These are phyloP conservation scores for Hirtodrosophila duncani DNA, from an alignment of 2,888 invertebrate species.

Conservation along the genomic window DNA sequence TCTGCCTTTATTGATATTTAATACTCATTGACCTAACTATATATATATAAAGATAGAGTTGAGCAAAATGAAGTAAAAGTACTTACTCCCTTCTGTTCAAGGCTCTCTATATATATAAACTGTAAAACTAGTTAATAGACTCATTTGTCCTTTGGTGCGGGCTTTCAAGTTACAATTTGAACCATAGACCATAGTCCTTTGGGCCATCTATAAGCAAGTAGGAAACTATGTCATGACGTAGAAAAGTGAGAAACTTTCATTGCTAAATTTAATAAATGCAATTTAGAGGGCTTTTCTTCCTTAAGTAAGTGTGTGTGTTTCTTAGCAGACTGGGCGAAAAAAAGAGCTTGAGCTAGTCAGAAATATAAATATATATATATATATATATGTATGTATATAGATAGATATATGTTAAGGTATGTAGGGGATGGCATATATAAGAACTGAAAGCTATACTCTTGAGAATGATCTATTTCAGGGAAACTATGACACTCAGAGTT, in stretches of 20 bases:
- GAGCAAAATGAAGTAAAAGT: no score
- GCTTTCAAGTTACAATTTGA: slow-evolving; percentile 9
- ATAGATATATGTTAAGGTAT: neutral
- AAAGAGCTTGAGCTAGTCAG: no score
- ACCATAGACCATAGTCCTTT: slow-evolving; percentile 9
- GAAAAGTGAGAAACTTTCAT: slow-evolving; percentile 31
- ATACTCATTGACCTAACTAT: no score
- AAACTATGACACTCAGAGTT: no score
- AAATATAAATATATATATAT: neutral
- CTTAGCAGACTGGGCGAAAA: no score
- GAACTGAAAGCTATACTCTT: no score
- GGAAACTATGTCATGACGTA: slow-evolving; percentile 36
- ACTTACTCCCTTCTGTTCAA: neutral
- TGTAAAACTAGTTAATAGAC: slow-evolving; percentile 45
- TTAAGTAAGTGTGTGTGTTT: neutral
- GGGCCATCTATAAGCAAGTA: slow-evolving; percentile 7
- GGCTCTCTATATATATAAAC: no score
- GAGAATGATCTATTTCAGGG: no score
- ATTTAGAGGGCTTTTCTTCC: slow-evolving; percentile 15
- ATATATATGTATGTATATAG: neutral
- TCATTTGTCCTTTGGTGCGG: slow-evolving; percentile 61
- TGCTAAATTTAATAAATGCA: slow-evolving; percentile 22
- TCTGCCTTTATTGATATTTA: no score
- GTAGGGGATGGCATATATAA: no score
- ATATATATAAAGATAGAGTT: no score